phyloP scores from a whole-genome alignment of 2,888 invertebrate genomes.

The Dysmachus trigonus region DNA sequence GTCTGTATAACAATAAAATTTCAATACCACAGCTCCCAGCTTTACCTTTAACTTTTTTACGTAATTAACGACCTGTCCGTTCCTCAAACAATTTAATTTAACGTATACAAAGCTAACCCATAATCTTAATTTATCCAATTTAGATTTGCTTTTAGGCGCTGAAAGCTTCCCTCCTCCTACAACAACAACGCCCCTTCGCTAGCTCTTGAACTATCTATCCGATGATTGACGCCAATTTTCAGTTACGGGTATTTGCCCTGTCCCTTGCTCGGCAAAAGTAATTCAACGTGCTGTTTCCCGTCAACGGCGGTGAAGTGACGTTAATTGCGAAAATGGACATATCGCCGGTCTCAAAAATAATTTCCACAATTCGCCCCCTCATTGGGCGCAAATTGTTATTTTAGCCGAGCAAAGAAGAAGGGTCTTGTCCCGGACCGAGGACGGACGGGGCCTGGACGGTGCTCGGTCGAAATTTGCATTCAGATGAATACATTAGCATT shows the following conservation, averaged over 20 bases:
- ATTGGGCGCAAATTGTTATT: background rate
- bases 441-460: background rate
- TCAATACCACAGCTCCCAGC: background rate
- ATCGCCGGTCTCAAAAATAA: conserved; percentile 3
- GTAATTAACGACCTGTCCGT: background rate
- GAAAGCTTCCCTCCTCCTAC: background rate
- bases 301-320: background rate
- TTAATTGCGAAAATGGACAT: background rate
- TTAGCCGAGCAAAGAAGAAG: background rate
- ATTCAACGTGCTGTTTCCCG: background rate
- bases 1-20: no score
- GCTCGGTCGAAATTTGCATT: conserved; percentile 7
- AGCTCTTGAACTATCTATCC: background rate
- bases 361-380: background rate
- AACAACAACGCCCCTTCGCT: background rate
- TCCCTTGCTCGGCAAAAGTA: background rate
- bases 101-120: background rate
- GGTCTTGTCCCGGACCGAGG: background rate
- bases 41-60: background rate
- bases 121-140: background rate
- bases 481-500: conserved; percentile 29
- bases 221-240: background rate
- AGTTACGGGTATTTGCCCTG: background rate
- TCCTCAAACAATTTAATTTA: background rate
- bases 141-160: background rate